phyloP scores from a whole-genome alignment of 2,113 vertebrate genomes.

The Procavia capensis region DNA sequence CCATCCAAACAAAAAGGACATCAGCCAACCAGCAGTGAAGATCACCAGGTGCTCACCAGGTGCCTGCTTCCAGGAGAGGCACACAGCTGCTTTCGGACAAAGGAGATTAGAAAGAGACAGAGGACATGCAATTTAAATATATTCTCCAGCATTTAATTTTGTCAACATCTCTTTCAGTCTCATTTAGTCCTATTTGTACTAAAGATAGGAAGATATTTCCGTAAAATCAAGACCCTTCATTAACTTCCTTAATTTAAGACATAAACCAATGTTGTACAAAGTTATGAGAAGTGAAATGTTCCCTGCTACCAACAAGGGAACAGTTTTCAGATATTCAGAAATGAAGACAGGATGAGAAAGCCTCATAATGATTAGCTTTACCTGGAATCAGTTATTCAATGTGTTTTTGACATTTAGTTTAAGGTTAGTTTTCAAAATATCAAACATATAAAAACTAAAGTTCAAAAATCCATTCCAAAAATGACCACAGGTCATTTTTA shows the following conservation, averaged over 20 bases:
- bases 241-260: neutral
- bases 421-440: constrained; percentile 5
- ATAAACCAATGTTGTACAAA: neutral
- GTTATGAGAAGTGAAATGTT: neutral
- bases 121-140: neutral
- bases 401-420: neutral
- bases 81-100: neutral
- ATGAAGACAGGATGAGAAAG: neutral
- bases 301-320: neutral
- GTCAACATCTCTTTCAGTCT: neutral
- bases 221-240: neutral
- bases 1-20: constrained; percentile 21
- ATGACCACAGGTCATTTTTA: neutral
- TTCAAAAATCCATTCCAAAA: neutral
- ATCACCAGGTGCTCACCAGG: constrained; percentile 59
- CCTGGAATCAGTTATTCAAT: neutral
- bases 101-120: neutral
- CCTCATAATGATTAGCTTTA: neutral
- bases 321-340: neutral
- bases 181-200: neutral
- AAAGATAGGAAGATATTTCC: neutral
- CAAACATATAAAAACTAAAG: neutral
- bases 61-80: neutral
- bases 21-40: neutral
- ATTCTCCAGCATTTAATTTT: neutral